Evolutionary conservation across 1,140 invertebrate genomes (phyloP).

Genomic region (Cryptotermes secundus): DNA sequence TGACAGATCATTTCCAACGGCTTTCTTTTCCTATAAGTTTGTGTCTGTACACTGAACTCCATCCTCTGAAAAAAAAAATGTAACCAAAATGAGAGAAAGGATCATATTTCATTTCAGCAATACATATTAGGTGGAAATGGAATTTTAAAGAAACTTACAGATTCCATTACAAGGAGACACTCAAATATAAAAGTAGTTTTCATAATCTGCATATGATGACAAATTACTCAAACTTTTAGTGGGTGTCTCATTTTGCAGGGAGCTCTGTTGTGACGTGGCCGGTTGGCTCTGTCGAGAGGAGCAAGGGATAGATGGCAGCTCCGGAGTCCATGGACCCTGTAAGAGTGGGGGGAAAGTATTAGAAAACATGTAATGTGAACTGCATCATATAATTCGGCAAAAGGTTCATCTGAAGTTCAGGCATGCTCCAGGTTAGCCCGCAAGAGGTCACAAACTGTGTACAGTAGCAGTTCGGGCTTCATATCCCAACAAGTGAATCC

Average conservation of each 20-base stretch:
- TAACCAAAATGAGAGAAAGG: neutral
- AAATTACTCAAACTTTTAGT: neutral
- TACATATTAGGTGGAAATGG: neutral
- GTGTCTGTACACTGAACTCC: neutral
- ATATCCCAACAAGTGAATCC: neutral
- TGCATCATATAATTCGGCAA: neutral
- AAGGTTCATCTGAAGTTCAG: neutral
- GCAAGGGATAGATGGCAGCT: slow-evolving; percentile 28
- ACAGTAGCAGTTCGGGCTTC: neutral
- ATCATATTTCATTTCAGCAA: neutral
- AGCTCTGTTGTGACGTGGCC: neutral
- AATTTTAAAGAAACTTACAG: neutral
- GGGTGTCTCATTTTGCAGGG: neutral
- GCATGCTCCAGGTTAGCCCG: neutral
- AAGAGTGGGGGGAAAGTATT: neutral
- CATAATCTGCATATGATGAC: slow-evolving; percentile 22
- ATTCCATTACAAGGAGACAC: neutral
- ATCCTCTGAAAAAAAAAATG: neutral
- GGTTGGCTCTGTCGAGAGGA: slow-evolving; percentile 28
- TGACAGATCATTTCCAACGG: no score
- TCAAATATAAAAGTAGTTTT: slow-evolving; percentile 32
- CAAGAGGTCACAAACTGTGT: neutral
- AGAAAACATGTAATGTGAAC: neutral
- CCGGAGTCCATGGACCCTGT: slow-evolving; percentile 30
- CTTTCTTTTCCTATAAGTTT: no score